Conservation (phyloP, 2,113 vertebrate genomes). For the Galbula dea region DNA sequence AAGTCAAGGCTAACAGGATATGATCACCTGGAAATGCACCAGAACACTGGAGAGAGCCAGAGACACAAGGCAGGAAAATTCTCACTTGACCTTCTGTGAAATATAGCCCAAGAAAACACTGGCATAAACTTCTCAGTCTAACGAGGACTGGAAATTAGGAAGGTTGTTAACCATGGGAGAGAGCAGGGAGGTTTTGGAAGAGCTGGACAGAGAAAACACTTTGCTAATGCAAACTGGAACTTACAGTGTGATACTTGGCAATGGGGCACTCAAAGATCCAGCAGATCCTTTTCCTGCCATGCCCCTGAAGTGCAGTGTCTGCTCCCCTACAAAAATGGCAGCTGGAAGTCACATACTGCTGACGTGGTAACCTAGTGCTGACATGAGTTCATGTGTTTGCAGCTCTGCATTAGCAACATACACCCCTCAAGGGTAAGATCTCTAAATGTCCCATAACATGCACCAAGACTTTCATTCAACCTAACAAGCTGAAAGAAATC, state of each 20-base stretch:
- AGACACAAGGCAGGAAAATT: not conserved
- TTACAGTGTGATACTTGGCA: not conserved
- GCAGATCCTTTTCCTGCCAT: not conserved
- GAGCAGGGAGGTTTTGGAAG: not conserved
- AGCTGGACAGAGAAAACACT: not conserved
- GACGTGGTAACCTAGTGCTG: rapidly evolving
- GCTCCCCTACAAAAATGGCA: not conserved
- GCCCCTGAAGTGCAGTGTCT: not conserved
- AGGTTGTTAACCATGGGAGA: not conserved
- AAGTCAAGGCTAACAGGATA: not conserved
- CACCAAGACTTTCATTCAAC: not conserved
- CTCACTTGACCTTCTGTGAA: not conserved
- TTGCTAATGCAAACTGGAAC: not conserved
- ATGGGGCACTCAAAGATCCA: not conserved
- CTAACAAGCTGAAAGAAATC: not conserved
- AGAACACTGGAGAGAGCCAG: not conserved
- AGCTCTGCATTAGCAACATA: not conserved
- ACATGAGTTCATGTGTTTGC: not conserved
- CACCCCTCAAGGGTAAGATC: not conserved
- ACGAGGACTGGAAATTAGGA: not conserved
- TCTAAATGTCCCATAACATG: not conserved
- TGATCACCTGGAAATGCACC: not conserved
- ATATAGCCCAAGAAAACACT: not conserved
- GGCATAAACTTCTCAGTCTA: not conserved
- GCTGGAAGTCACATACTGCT: not conserved